phyloP scores from a whole-genome alignment of 2,888 invertebrate genomes.

The Rotaria macrura region DNA sequence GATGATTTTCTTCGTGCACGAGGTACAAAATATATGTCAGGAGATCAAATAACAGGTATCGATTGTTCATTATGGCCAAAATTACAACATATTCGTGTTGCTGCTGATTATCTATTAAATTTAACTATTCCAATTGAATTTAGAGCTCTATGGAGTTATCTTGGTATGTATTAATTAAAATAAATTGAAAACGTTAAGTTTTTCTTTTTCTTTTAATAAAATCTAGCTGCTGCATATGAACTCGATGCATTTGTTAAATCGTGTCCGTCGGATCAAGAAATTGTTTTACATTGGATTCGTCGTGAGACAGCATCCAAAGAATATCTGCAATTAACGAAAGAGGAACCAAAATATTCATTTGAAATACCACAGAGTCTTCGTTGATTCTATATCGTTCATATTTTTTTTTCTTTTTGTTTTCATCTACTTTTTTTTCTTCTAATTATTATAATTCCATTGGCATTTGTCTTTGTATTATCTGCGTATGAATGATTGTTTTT shows the following conservation, averaged over 20 bases:
- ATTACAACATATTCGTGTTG: constrained; percentile 54
- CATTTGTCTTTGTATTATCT: neutral
- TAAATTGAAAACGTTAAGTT: no score
- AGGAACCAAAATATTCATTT: neutral
- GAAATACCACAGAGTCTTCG: neutral
- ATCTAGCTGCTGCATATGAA: constrained; percentile 46
- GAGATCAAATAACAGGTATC: constrained; percentile 50
- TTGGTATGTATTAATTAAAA: constrained; percentile 38
- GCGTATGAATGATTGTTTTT: neutral
- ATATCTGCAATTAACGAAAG: neutral
- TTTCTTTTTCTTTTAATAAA: no score
- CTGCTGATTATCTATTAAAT: constrained; percentile 50
- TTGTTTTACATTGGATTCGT: constrained; percentile 52
- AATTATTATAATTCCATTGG: neutral
- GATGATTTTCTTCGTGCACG: constrained; percentile 22
- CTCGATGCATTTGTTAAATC: constrained; percentile 51
- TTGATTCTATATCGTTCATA: neutral
- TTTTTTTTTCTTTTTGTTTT: neutral
- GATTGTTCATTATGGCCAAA: constrained; percentile 54
- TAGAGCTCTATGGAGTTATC: constrained; percentile 51
- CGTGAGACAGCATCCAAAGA: neutral
- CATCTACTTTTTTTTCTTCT: no score
- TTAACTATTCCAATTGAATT: constrained; percentile 51
- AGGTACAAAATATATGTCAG: constrained; percentile 46
- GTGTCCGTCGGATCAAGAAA: constrained; percentile 55